These are phyloP conservation scores for Lottia gigantea DNA, from an alignment of 2,888 invertebrate species.

Conservation along the genomic window DNA sequence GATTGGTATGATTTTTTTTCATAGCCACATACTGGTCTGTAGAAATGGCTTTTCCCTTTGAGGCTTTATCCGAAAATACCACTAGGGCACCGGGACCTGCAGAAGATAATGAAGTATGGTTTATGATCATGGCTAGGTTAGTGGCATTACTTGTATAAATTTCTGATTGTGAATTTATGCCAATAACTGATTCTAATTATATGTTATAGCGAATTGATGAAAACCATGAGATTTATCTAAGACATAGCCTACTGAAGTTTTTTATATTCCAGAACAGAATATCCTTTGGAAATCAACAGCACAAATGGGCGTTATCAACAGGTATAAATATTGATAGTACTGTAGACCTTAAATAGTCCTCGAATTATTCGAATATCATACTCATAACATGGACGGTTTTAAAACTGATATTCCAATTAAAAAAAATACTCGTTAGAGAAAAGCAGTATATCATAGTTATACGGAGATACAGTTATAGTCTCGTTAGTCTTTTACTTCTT, in stretches of 20 bases:
- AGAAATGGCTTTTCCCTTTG: conserved; percentile 42
- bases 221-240: background rate
- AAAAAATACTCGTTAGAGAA: no score
- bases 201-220: no score
- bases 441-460: no score
- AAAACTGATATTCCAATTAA: no score
- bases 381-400: no score
- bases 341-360: no score
- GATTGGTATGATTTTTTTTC: conserved; percentile 6
- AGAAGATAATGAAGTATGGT: conserved; percentile 38
- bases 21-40: conserved; percentile 44
- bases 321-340: conserved; percentile 30
- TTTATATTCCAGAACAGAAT: conserved; percentile 38
- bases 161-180: background rate
- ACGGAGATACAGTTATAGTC: no score
- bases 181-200: no score
- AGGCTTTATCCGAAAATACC: conserved; percentile 32
- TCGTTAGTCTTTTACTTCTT: no score
- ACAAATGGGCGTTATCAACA: conserved; percentile 36
- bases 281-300: conserved; percentile 23
- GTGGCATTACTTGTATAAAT: background rate
- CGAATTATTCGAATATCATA: no score
- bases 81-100: conserved; percentile 27
- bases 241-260: no score
- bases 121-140: conserved; percentile 43